Evolutionary conservation across 2,113 vertebrate genomes (phyloP).

Genomic region (Setophaga petechia): DNA sequence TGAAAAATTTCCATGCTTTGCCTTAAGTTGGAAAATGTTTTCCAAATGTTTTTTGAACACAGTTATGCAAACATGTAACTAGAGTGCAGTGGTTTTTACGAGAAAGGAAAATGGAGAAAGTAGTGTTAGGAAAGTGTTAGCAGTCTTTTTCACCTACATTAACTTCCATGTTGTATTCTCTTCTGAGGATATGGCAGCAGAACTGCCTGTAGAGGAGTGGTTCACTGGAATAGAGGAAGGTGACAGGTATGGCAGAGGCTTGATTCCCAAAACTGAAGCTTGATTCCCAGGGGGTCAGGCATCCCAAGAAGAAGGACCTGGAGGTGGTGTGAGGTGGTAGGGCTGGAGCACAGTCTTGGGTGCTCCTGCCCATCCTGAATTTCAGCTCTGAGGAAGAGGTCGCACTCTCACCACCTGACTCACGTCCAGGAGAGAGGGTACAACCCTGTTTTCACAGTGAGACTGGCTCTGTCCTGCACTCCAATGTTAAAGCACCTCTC

Average conservation of each 20-base stretch:
- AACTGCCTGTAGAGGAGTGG: background rate
- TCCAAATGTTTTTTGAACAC: background rate
- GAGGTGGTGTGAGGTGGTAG: background rate
- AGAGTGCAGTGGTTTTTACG: background rate
- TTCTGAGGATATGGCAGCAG: background rate
- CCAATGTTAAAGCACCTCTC: background rate
- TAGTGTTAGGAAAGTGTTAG: background rate
- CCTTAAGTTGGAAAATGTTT: background rate
- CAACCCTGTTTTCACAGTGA: rapidly evolving
- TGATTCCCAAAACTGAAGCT: background rate
- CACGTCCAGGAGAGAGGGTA: background rate
- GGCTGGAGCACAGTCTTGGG: background rate
- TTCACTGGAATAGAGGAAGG: background rate
- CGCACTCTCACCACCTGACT: background rate
- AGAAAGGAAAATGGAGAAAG: background rate
- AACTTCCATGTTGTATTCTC: background rate
- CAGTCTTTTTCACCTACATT: background rate
- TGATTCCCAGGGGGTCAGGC: background rate
- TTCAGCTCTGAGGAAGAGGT: background rate
- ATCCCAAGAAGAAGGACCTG: background rate
- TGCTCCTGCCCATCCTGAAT: background rate
- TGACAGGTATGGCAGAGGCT: background rate
- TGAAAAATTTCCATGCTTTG: background rate
- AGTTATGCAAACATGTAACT: background rate
- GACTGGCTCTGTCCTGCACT: background rate